A percentile compares a stretch with the other conserved stretches of the same genome.
These are phyloP conservation scores for Hypomesus transpacificus DNA, from an alignment of 2,113 vertebrate genomes.

Conservation along the genomic window DNA sequence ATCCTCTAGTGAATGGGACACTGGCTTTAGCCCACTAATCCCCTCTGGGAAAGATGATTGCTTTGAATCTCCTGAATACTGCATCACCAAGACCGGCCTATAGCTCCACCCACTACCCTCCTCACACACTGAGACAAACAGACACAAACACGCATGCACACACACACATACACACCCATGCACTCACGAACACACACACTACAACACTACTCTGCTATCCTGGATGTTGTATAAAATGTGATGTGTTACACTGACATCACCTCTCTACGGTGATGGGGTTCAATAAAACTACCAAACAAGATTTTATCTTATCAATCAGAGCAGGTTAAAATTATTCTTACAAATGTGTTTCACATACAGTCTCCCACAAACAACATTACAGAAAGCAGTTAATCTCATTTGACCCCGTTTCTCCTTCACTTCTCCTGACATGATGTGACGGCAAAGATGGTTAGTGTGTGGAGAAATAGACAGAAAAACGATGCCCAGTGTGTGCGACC, in stretches of 20 bases:
- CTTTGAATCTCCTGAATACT: conserved; percentile 11
- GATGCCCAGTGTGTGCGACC: too few relatives aligned
- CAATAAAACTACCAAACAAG: neutral
- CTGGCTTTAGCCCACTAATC: conserved; percentile 10
- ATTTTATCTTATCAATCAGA: neutral
- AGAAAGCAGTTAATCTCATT: too few relatives aligned
- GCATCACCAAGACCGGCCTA: neutral
- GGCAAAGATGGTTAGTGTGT: neutral
- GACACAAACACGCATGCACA: neutral
- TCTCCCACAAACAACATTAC: too few relatives aligned
- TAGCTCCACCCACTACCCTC: neutral
- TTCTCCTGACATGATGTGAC: too few relatives aligned
- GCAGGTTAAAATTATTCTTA: too few relatives aligned
- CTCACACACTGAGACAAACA: neutral
- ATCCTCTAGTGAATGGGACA: conserved; percentile 3
- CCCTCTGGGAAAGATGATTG: conserved; percentile 18
- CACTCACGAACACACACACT: neutral
- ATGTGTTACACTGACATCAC: neutral
- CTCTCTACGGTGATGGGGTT: too few relatives aligned
- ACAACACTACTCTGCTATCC: neutral
- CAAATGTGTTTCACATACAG: too few relatives aligned
- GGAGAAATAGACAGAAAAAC: neutral
- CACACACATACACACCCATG: neutral
- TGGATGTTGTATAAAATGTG: neutral
- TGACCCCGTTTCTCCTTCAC: too few relatives aligned